Evolutionary conservation across 2,888 invertebrate genomes (phyloP).

Genomic region (Megastigmus dorsalis): DNA sequence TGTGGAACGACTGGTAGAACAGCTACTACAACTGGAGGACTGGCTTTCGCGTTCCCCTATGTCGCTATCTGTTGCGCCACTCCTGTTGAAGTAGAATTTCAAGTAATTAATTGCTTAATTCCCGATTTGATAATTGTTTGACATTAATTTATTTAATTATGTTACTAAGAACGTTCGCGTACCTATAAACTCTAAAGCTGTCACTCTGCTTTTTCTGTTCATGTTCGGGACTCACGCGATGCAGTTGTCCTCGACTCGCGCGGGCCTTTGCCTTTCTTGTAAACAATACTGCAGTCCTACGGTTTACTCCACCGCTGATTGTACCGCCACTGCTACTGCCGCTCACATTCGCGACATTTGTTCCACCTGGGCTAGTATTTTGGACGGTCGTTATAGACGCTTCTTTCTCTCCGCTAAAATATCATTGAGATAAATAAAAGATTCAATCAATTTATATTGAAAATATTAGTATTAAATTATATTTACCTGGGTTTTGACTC

Average conservation of each 20-base stretch:
- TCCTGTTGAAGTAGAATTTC: too few relatives aligned
- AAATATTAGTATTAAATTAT: too few relatives aligned
- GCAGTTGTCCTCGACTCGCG: conserved; percentile 74
- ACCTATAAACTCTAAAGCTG: conserved; percentile 71
- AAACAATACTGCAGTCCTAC: conserved; percentile 86
- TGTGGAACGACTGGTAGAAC: conserved; percentile 70
- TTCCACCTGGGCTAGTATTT: conserved; percentile 28
- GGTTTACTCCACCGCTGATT: conserved; percentile 78
- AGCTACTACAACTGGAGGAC: conserved; percentile 72
- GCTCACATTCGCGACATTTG: conserved; percentile 12
- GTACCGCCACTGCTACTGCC: conserved; percentile 52
- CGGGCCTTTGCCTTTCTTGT: conserved; percentile 82
- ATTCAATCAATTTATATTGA: not conserved
- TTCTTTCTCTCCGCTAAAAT: conserved; percentile 34
- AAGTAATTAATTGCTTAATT: too few relatives aligned
- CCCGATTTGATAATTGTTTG: too few relatives aligned
- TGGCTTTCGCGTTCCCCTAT: conserved; percentile 72
- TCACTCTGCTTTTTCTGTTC: conserved; percentile 70
- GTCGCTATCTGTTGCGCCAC: conserved; percentile 69
- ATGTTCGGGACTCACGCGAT: conserved; percentile 58
- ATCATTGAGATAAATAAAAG: too few relatives aligned
- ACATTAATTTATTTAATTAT: too few relatives aligned
- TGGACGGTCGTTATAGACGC: not conserved
- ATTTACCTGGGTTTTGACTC: conserved; percentile 42
- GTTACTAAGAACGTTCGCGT: too few relatives aligned